phyloP scores from a whole-genome alignment of 1,140 invertebrate genomes.

The Ostrea edulis region DNA sequence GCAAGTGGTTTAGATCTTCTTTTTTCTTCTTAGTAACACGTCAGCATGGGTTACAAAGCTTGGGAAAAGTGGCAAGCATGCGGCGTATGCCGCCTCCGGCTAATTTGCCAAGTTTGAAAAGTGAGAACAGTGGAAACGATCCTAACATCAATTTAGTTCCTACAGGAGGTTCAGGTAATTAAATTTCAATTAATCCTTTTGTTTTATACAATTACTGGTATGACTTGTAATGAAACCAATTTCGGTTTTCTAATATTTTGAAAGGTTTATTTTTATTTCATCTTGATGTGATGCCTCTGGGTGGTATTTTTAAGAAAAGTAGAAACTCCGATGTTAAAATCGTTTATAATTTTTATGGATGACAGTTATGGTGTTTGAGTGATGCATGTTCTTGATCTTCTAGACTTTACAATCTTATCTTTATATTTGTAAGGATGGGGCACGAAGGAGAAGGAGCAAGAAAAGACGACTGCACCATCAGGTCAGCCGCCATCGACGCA shows the following conservation, averaged over 20 bases:
- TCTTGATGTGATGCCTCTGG: no score
- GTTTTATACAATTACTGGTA: neutral
- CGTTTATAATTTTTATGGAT: no score
- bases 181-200: neutral
- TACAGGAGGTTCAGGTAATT: constrained; percentile 82
- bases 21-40: constrained; percentile 85
- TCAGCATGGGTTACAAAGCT: constrained; percentile 99
- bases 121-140: constrained; percentile 90
- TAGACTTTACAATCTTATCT: no score
- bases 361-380: no score
- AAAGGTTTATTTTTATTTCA: no score
- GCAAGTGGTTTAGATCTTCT: neutral
- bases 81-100: constrained; percentile 93
- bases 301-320: no score
- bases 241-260: no score
- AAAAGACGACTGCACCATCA: constrained; percentile 58
- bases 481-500: constrained; percentile 76
- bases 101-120: constrained; percentile 98
- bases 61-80: constrained; percentile 97
- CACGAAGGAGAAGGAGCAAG: constrained; percentile 80
- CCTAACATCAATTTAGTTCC: constrained; percentile 87
- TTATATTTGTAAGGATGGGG: constrained; percentile 84
- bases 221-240: no score
- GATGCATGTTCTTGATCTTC: no score
- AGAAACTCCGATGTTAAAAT: no score